Conservation (phyloP, 2,113 vertebrate species). For the Corvus hawaiiensis region DNA sequence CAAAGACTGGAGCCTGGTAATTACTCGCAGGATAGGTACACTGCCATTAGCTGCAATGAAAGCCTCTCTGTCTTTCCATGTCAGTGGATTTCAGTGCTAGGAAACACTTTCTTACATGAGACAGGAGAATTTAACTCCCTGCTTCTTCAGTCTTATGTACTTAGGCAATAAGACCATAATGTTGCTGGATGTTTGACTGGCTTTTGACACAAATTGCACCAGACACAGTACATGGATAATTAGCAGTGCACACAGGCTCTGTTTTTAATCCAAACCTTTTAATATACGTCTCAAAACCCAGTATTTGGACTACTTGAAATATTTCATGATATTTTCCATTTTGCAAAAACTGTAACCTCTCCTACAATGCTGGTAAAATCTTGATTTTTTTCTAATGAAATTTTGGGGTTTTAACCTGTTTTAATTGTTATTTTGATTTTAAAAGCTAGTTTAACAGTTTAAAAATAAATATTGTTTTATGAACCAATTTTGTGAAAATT, state of each 20-base stretch:
- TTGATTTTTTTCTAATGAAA: neutral
- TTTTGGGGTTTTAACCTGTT: neutral
- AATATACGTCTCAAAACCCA: neutral
- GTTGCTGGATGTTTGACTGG: neutral
- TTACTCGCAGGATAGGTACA: slow-evolving; percentile 59
- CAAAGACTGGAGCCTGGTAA: slow-evolving; percentile 38
- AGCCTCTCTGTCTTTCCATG: slow-evolving; percentile 44
- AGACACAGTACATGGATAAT: neutral
- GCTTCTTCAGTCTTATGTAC: neutral
- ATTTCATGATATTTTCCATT: neutral
- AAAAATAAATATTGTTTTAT: neutral
- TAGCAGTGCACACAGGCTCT: neutral
- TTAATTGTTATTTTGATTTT: neutral
- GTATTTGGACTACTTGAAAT: neutral
- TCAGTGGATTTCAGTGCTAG: slow-evolving; percentile 2
- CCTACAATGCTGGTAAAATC: neutral
- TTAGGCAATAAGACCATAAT: neutral
- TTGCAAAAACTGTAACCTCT: neutral
- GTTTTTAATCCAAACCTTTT: neutral
- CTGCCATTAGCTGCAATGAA: slow-evolving; percentile 65
- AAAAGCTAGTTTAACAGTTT: neutral
- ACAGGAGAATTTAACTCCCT: slow-evolving; percentile 38
- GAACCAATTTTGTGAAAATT: neutral
- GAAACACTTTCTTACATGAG: slow-evolving; percentile 2
- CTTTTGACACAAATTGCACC: slow-evolving; percentile 1